These are phyloP conservation scores for Sebastes ruberrimus DNA, from an alignment of 2,797 vertebrate genomes.

Conservation along the genomic window DNA sequence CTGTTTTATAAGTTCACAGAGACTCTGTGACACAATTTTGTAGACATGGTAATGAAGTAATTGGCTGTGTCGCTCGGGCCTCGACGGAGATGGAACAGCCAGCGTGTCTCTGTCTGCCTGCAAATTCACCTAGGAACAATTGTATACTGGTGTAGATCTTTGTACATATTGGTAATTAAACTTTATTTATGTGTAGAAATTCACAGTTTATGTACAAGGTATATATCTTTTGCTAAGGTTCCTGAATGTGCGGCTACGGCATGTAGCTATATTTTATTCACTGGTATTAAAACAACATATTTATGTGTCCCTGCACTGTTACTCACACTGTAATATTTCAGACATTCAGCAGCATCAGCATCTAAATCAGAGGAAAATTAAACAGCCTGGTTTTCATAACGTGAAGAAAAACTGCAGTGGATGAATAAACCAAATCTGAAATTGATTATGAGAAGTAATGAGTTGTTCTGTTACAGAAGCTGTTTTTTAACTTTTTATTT, in stretches of 20 bases:
- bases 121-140: neutral
- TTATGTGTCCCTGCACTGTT: neutral
- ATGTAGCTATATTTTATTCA: constrained; percentile 19
- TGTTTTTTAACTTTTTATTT: constrained; percentile 33
- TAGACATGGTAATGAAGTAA: constrained; percentile 5
- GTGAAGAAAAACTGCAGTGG: neutral
- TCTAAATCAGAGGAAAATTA: constrained; percentile 45
- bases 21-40: neutral
- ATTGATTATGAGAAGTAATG: constrained; percentile 57
- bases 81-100: neutral
- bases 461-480: constrained; percentile 48
- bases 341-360: constrained; percentile 18
- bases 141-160: neutral
- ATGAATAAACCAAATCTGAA: constrained; percentile 55
- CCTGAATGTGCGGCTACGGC: neutral
- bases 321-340: constrained; percentile 19
- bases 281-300: constrained; percentile 28
- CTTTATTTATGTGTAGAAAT: neutral
- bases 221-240: neutral
- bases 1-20: neutral
- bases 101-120: neutral
- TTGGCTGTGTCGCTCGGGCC: neutral
- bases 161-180: neutral
- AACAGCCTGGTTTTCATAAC: constrained; percentile 34
- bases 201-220: neutral